Conservation (phyloP, 2,888 invertebrate genomes). For the Drosophila lutescens region DNA sequence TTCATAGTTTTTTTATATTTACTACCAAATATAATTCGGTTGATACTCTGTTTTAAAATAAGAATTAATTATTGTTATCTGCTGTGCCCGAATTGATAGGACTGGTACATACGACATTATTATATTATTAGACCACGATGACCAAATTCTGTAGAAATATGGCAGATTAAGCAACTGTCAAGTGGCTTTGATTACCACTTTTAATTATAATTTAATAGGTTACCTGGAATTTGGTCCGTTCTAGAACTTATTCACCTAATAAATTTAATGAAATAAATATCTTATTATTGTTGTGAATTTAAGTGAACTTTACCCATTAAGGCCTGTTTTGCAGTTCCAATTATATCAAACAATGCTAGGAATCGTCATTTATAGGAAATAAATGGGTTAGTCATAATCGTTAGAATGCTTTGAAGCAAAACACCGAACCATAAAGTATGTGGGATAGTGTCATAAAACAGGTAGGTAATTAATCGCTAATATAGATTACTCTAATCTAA, state of each 20-base stretch:
- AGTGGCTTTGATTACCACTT: background rate
- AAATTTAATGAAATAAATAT: background rate
- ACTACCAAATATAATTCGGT: background rate
- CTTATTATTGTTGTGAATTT: background rate
- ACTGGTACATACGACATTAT: slow-evolving; percentile 1
- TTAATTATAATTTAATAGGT: background rate
- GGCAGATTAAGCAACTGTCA: background rate
- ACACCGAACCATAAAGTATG: background rate
- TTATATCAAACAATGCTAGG: background rate
- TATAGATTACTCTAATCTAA: slow-evolving; percentile 2
- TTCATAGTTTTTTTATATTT: background rate
- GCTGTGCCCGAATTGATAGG: background rate
- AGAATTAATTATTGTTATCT: background rate
- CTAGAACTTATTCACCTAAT: background rate
- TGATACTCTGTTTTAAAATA: background rate
- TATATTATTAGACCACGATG: slow-evolving; percentile 27
- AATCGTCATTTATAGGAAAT: background rate
- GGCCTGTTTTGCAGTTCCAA: background rate
- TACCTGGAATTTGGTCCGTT: too few species aligned
- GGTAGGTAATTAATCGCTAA: background rate
- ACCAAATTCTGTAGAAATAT: slow-evolving; percentile 19
- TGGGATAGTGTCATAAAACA: background rate
- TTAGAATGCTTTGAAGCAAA: background rate
- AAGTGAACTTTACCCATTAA: background rate
- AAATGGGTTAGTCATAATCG: background rate